Percentiles rank a stretch among this genome's conserved stretches.
Evolutionary conservation across 2,797 vertebrate species (phyloP).

Genomic region (Pygocentrus nattereri): DNA sequence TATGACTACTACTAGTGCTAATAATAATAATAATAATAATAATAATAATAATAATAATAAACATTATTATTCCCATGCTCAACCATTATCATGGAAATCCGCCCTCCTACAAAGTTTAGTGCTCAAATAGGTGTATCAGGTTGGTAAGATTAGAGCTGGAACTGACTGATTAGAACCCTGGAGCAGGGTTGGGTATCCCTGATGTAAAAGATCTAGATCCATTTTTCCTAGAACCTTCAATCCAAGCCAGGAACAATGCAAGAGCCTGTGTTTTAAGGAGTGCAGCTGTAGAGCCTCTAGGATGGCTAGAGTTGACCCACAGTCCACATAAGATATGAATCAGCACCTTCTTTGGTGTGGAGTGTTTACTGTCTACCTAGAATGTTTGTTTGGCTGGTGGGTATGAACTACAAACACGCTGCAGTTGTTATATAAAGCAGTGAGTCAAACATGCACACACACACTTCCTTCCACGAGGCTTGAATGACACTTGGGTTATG

Average conservation of each 20-base stretch:
- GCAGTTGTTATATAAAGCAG: constrained; percentile 10
- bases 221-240: not conserved
- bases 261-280: not conserved
- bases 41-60: too few relatives aligned
- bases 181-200: not conserved
- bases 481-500: constrained; percentile 48
- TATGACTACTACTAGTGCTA: too few relatives aligned
- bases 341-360: not conserved
- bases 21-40: too few relatives aligned
- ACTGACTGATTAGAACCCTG: not conserved
- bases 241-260: not conserved
- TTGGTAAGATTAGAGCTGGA: not conserved
- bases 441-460: constrained; percentile 6
- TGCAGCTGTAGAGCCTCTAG: not conserved
- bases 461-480: constrained; percentile 12
- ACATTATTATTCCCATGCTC: too few relatives aligned
- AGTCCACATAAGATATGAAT: constrained; percentile 1
- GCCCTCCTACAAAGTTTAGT: too few relatives aligned
- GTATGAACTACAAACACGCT: not conserved
- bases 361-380: constrained; percentile 1
- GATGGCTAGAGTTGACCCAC: not conserved
- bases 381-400: not conserved
- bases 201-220: too few relatives aligned
- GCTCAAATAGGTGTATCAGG: too few relatives aligned
- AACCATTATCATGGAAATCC: too few relatives aligned